Conservation (phyloP, 2,797 vertebrate genomes). For the Anguilla marmorata region DNA sequence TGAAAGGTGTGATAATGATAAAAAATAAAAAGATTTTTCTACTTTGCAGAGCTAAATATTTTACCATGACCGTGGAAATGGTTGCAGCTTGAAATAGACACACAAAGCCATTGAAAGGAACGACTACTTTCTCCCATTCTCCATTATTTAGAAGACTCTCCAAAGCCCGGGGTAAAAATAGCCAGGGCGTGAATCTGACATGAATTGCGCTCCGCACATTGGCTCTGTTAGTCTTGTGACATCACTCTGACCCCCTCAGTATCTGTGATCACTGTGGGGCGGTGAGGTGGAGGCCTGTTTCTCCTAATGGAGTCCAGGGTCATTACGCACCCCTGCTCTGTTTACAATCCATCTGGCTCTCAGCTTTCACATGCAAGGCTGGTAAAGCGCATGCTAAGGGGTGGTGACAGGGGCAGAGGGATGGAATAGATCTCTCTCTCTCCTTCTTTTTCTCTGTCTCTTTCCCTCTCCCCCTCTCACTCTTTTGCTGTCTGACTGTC, state of each 20-base stretch:
- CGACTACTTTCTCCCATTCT: neutral
- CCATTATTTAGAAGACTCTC: neutral
- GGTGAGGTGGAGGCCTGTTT: neutral
- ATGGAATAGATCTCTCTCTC: neutral
- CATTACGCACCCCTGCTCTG: neutral
- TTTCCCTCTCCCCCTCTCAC: neutral
- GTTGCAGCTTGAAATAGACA: neutral
- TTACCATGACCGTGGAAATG: neutral
- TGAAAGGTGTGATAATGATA: neutral
- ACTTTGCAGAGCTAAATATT: neutral
- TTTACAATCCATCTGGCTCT: conserved; percentile 6
- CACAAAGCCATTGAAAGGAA: neutral
- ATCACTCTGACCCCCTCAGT: neutral
- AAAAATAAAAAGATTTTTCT: neutral
- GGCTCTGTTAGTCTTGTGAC: neutral
- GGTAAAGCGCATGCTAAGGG: neutral
- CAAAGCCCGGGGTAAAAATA: neutral
- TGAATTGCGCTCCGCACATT: neutral
- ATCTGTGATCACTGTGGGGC: neutral
- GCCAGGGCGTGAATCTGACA: neutral
- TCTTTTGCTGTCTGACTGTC: neutral
- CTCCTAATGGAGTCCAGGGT: neutral
- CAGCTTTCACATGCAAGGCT: neutral
- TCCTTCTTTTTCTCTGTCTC: neutral
- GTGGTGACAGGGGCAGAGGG: neutral